phyloP scores from a whole-genome alignment of 2,113 vertebrate genomes.

The Oreochromis tanganicae region DNA sequence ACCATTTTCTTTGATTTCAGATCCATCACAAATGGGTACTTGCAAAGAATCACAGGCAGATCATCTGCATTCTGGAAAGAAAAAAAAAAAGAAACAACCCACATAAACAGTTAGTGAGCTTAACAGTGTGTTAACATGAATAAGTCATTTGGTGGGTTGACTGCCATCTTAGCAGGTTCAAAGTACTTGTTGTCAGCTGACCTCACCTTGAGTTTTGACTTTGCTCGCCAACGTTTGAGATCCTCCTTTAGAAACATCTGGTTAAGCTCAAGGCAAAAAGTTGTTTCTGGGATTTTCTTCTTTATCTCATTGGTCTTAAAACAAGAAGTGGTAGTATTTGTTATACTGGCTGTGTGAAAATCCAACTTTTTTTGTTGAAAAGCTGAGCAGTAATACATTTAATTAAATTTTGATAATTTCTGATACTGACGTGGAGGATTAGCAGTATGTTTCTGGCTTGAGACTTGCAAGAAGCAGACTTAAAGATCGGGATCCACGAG shows the following conservation, averaged over 20 bases:
- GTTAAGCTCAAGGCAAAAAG: not conserved
- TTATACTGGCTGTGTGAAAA: not conserved
- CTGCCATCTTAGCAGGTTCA: not conserved
- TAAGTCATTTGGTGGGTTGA: not conserved
- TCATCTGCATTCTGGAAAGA: not conserved
- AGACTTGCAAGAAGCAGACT: not conserved
- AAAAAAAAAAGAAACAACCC: not conserved
- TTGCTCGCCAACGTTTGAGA: not conserved
- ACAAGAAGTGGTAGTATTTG: not conserved
- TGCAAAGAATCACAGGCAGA: conserved; percentile 21
- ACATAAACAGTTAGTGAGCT: accelerated
- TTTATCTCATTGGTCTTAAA: not conserved
- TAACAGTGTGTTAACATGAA: not conserved
- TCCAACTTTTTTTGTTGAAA: not conserved
- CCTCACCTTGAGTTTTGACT: not conserved
- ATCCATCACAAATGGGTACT: conserved; percentile 43
- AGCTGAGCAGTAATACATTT: not conserved
- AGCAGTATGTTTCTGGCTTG: conserved; percentile 26
- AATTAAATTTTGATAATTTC: accelerated
- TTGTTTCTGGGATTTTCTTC: not conserved
- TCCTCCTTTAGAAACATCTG: not conserved
- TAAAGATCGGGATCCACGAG: not conserved
- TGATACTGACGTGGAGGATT: conserved; percentile 48
- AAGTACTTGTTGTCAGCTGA: not conserved
- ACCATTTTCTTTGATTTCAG: not conserved